Evolutionary conservation across 2,888 invertebrate species (phyloP).

Genomic region (Ennomos erosarius): DNA sequence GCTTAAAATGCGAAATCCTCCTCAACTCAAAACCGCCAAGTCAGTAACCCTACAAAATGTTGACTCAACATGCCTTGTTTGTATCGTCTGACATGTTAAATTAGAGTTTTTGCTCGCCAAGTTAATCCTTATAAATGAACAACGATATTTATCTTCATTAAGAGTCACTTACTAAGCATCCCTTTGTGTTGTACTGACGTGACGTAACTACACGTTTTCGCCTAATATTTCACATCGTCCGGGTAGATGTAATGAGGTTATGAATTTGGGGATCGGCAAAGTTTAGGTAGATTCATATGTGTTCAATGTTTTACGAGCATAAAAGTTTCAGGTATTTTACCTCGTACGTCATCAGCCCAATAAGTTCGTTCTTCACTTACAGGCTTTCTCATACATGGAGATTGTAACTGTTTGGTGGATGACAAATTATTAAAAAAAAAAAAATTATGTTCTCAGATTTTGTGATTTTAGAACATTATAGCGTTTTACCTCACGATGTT

Average conservation of each 20-base stretch:
- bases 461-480: no score
- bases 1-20: background rate
- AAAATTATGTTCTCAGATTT: no score
- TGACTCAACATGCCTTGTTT: slow-evolving; percentile 47
- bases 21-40: slow-evolving; percentile 6
- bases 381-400: no score
- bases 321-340: no score
- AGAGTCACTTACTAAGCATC: slow-evolving; percentile 78
- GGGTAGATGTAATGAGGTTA: slow-evolving; percentile 37
- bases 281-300: no score
- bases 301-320: no score
- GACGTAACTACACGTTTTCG: slow-evolving; percentile 77
- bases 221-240: slow-evolving; percentile 81
- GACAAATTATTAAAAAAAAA: no score
- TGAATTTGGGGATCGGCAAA: slow-evolving; percentile 1
- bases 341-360: no score
- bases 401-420: no score
- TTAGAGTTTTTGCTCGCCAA: slow-evolving; percentile 71
- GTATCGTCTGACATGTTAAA: slow-evolving; percentile 59
- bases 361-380: no score
- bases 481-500: no score
- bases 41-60: slow-evolving; percentile 26
- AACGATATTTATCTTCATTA: slow-evolving; percentile 84
- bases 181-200: slow-evolving; percentile 79
- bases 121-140: slow-evolving; percentile 81